A percentile compares a stretch with the other conserved stretches of the same genome.
Evolutionary conservation across 2,797 vertebrate genomes (phyloP).

Genomic region (Poeciliopsis turneri): DNA sequence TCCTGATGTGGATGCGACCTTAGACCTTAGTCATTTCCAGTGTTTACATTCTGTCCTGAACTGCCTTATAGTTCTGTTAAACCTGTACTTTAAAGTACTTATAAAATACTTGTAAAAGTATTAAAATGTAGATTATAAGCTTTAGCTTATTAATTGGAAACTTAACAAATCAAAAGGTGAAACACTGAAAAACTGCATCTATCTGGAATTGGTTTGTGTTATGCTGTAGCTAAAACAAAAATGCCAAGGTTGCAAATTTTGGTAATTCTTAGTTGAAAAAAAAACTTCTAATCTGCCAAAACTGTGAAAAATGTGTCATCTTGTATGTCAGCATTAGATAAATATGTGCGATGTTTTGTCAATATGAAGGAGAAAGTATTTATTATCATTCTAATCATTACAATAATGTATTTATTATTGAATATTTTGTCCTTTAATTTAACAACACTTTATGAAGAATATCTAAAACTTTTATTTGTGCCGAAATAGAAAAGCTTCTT

Average conservation of each 20-base stretch:
- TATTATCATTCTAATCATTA: not conserved
- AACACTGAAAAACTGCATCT: not conserved
- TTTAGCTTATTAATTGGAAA: not conserved
- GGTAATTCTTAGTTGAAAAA: not conserved
- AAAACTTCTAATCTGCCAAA: not conserved
- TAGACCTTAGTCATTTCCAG: not conserved
- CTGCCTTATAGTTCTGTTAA: not conserved
- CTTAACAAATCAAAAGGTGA: not conserved
- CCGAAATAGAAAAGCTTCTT: conserved; percentile 2
- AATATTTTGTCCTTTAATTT: conserved; percentile 16
- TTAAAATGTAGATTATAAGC: not conserved
- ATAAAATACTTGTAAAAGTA: not conserved
- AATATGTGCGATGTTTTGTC: not conserved
- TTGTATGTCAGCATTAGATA: not conserved
- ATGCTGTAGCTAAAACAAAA: not conserved
- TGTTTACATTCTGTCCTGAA: not conserved
- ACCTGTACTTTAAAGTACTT: not conserved
- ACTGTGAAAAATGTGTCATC: not conserved
- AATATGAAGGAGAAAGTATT: not conserved
- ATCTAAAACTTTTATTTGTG: not conserved
- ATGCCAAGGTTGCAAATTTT: not conserved
- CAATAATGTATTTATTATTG: not conserved
- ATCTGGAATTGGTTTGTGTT: not conserved
- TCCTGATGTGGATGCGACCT: not conserved
- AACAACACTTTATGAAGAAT: conserved; percentile 28